Evolutionary conservation across 2,113 vertebrate genomes (phyloP), one percentile per base, ranked within the genome.

Genomic region (Maccullochella peelii): DNA sequence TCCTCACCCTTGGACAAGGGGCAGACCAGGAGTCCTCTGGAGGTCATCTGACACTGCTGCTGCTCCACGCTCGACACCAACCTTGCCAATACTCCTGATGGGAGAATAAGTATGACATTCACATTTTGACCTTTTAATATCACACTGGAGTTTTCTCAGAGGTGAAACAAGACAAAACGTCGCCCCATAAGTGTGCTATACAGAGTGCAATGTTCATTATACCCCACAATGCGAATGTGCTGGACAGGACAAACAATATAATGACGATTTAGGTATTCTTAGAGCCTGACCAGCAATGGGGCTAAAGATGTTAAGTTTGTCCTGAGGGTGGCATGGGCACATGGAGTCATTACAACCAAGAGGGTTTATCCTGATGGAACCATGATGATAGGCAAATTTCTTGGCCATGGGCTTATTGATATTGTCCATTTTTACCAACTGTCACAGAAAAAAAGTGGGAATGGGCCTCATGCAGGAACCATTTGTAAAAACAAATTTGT

Each of bases 21-120:
- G 18, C 72, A 74, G 33, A 81, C 79, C 18, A 87, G 68, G 73
- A 98, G 91, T 27, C 97, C 97, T 86, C 85, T 94, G 89, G 94
- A 92, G 77, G 91, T 95, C 91, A 99, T 92, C 8, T 95, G 94
- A 82, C 89, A 89, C 91, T 93, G 95, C 44, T 96, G 94, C 83
- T 93, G 83, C 84, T 97, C 95, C 90, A 99, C 94, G 78, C 95
- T 94, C 1, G 36, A 75, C 82, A 92, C 89, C 36, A 99, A 79
- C 3, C 96, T 92, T 90, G 92, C 97, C 96, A 95, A 86, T 88
- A 95, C 84, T 73, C 93, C 95, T 96, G 58, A 62, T 2, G 15
- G 14, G 30, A 15, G 36, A 54, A 62, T 16, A 54, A 69, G 40
- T 2, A 15, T 11, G 10, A 58, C 27, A 40, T 4, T 57, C 14